Percentiles rank a stretch among this genome's conserved stretches.
phyloP scores from a whole-genome alignment of 2,113 vertebrate species.

The Zingel zingel region DNA sequence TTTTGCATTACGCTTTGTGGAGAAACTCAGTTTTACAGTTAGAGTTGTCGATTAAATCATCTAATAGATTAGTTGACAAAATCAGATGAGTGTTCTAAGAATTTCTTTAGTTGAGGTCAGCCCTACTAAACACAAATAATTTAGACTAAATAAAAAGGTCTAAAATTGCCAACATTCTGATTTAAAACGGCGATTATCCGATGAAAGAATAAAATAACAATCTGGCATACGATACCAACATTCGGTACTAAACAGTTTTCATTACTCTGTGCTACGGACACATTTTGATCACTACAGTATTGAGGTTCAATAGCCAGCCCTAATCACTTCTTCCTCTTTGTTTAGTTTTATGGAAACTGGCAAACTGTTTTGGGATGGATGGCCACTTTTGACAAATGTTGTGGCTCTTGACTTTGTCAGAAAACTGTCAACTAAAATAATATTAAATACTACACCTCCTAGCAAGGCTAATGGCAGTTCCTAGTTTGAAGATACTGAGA shows the following conservation, averaged over 20 bases:
- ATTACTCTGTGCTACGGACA: no score
- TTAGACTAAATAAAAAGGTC: not conserved
- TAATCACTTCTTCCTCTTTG: not conserved
- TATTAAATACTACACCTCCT: not conserved
- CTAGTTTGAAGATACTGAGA: not conserved
- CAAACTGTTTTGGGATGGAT: not conserved
- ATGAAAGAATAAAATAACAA: not conserved
- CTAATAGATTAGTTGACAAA: no score
- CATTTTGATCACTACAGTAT: no score
- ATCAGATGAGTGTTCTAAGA: no score
- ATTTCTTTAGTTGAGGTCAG: no score
- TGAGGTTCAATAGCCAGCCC: not conserved
- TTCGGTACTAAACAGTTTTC: no score
- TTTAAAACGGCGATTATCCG: not conserved
- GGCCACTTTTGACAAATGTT: not conserved
- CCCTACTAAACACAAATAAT: no score
- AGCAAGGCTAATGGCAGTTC: not conserved
- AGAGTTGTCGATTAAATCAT: no score
- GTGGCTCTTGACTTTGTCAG: no score
- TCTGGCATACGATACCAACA: no score
- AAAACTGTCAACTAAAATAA: not conserved
- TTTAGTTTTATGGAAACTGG: not conserved
- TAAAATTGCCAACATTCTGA: not conserved
- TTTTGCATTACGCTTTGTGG: no score
- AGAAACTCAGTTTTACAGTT: no score